These are phyloP conservation scores for Chrysogorgia sp. DNA, from an alignment of 92 coral and sea anemone genomes.

Conservation along the genomic window DNA sequence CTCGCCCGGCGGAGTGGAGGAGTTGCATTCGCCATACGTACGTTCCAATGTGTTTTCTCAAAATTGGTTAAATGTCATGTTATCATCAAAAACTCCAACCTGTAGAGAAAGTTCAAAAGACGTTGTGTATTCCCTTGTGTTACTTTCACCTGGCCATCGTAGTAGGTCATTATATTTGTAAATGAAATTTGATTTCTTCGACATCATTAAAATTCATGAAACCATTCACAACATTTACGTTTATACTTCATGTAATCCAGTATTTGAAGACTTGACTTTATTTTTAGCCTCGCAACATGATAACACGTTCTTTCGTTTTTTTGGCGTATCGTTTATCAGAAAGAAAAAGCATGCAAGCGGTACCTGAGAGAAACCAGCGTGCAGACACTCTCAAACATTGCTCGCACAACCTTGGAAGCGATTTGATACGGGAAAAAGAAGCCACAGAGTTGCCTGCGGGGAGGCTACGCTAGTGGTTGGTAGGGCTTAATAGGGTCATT, in stretches of 20 bases:
- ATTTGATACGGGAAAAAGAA: too few relatives aligned
- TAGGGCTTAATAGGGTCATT: too few relatives aligned
- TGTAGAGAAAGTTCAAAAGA: constrained; percentile 33
- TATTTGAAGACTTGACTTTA: too few relatives aligned
- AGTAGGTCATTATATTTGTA: constrained; percentile 47
- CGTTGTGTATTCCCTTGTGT: constrained; percentile 38
- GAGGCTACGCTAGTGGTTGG: too few relatives aligned
- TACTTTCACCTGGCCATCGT: constrained; percentile 49
- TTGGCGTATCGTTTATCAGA: too few relatives aligned
- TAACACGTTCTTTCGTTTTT: too few relatives aligned
- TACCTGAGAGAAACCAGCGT: too few relatives aligned
- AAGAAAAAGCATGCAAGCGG: too few relatives aligned
- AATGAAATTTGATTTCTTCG: constrained; percentile 49
- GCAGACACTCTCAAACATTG: too few relatives aligned
- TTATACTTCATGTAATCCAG: constrained; percentile 39
- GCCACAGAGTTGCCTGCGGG: too few relatives aligned
- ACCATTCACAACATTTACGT: neutral
- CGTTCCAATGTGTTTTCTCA: neutral
- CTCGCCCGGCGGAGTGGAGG: constrained; percentile 72
- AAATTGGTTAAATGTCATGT: constrained; percentile 11
- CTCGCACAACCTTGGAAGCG: too few relatives aligned
- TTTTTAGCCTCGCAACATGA: too few relatives aligned
- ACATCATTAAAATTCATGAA: constrained; percentile 28
- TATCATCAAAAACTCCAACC: constrained; percentile 35
- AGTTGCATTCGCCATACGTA: constrained; percentile 64